Evolutionary conservation across 2,888 invertebrate species (phyloP).

Genomic region (Antheraea yamamai): DNA sequence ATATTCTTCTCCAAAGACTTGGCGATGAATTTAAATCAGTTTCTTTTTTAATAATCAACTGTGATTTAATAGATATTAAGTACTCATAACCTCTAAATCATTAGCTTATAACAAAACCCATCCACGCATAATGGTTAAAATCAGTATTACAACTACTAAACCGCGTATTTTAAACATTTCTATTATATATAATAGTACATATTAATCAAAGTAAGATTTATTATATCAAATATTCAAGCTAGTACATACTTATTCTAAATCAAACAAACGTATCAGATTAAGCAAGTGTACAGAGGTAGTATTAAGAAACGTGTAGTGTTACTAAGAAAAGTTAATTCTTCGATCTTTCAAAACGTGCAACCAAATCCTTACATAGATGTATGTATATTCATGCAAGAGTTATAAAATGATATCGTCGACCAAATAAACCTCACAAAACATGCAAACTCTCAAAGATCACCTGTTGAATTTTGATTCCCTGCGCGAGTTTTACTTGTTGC

Average conservation of each 20-base stretch:
- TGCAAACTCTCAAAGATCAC: conserved; percentile 60
- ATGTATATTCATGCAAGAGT: conserved; percentile 15
- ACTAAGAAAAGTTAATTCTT: background rate
- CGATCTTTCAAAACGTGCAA: conserved; percentile 29
- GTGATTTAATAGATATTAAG: too few relatives aligned
- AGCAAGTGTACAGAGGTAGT: conserved; percentile 4
- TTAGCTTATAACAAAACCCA: background rate
- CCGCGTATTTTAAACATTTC: background rate
- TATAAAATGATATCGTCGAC: conserved; percentile 9
- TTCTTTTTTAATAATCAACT: too few relatives aligned
- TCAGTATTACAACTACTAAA: background rate
- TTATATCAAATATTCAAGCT: background rate
- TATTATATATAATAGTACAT: background rate
- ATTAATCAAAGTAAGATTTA: background rate
- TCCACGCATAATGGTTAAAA: background rate
- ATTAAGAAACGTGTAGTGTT: background rate
- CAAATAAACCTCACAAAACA: conserved; percentile 38
- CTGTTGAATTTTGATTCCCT: conserved; percentile 77
- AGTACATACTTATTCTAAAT: background rate
- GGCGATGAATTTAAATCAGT: too few relatives aligned
- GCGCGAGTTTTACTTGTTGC: conserved; percentile 76
- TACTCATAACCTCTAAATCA: background rate
- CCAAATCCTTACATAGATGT: conserved; percentile 24
- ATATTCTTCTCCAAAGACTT: too few relatives aligned
- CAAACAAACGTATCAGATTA: background rate